Evolutionary conservation across 2,888 invertebrate genomes (phyloP), one percentile per base, ranked within the genome.

Genomic region (Cryptocephalus moraei): DNA sequence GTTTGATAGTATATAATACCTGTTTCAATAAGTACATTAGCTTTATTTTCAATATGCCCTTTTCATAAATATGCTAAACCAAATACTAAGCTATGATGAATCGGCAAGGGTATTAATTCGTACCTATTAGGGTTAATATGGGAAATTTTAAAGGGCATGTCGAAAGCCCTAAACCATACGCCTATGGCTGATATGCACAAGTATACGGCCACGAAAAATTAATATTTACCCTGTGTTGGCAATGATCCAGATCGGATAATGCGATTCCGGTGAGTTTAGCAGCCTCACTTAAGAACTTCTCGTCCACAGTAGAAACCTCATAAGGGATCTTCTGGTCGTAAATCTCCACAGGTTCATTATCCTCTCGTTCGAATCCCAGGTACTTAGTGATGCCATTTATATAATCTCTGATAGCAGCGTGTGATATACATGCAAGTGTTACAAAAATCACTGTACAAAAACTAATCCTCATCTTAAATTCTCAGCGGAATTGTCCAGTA

Each of bases 261-360:
- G 73, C 71, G 46, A 77, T 72, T 9, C 78, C 75, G 1, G 77
- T 75, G 43, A 78, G 71, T 62, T 78, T 76, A 10, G 76, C 72
- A 22, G 80, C 80, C 62, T 79, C 77, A 44, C 73, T 72, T n/a
- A 82, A 68, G 58, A 82, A 82, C 54, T 78, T 79, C 55, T 81
- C 79, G 60, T 82, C 81, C 1, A 67, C 62, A 12, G 69, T 66
- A 32, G 71, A 66, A n/a, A 77, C 69, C 68, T 79, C 79, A 60
- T 76, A 79, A 6, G 74, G 74, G 14, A 76, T 63, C 53, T 53
- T 61, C 33, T 63, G 61, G 31, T 56, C 52, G 49, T 61, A 65
- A 47, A 60, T 59, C 42, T 56, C 55, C 33, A 44, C 36, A 11
- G 36, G 22, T 22, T 22, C 36, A 36, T 36, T 36, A n/a, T 36